A percentile compares a stretch with the other conserved stretches of the same genome.
These are phyloP conservation scores for Bubo scandiacus DNA, from an alignment of 2,113 vertebrate genomes.

Conservation along the genomic window DNA sequence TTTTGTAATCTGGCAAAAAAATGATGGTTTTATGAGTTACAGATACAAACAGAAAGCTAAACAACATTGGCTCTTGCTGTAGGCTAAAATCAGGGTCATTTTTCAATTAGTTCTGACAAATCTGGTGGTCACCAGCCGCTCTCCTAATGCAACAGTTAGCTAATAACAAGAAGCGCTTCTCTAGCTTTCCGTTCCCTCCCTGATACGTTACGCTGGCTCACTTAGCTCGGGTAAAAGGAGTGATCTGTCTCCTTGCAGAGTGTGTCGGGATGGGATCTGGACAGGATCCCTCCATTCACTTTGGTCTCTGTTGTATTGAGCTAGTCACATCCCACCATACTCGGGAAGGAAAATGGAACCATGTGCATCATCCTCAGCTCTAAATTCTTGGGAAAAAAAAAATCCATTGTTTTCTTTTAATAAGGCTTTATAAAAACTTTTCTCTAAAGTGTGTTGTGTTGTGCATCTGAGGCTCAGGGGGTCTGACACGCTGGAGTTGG, in stretches of 20 bases:
- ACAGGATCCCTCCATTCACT: background rate
- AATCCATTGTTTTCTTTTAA: background rate
- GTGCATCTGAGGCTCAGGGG: background rate
- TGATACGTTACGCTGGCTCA: background rate
- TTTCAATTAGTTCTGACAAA: constrained; percentile 25
- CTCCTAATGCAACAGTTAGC: background rate
- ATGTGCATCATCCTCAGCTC: background rate
- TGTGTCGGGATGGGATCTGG: background rate
- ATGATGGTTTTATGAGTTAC: background rate
- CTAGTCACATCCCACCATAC: background rate
- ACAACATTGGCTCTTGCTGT: background rate
- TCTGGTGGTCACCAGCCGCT: constrained; percentile 3
- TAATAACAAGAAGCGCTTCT: background rate
- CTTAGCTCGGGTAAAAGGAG: background rate
- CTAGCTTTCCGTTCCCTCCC: background rate
- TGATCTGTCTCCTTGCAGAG: background rate
- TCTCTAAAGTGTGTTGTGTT: background rate
- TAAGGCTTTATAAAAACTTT: background rate
- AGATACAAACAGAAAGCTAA: background rate
- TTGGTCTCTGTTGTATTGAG: background rate
- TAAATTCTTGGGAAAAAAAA: background rate
- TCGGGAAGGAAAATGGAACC: background rate
- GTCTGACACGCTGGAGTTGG: background rate
- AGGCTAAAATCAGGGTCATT: constrained; percentile 22
- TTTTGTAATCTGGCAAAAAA: background rate